A percentile compares a stretch with the other conserved stretches of the same genome.
These are phyloP conservation scores for Phaenicophaeus curvirostris DNA, from an alignment of 2,797 vertebrate genomes.

Conservation along the genomic window DNA sequence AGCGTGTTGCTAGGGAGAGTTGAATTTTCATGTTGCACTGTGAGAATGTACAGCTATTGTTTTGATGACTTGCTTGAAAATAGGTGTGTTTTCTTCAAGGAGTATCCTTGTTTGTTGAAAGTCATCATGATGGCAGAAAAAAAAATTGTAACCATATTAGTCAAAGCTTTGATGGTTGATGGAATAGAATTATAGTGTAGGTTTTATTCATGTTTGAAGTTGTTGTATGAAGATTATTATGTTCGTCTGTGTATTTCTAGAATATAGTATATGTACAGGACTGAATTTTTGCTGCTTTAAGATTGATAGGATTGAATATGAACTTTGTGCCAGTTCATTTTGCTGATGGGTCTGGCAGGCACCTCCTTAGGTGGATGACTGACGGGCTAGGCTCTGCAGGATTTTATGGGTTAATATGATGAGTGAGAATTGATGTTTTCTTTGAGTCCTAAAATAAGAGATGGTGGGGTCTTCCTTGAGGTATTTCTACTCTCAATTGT, in stretches of 20 bases:
- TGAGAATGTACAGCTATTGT: neutral
- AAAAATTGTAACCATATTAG: neutral
- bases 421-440: neutral
- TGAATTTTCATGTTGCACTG: neutral
- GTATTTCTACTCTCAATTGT: neutral
- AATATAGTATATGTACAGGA: neutral
- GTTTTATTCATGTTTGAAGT: neutral
- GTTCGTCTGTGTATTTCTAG: neutral
- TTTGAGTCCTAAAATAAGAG: neutral
- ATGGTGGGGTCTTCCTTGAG: neutral
- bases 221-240: neutral
- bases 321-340: neutral
- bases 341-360: neutral
- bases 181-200: neutral
- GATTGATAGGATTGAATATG: neutral
- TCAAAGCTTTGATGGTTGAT: neutral
- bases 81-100: neutral
- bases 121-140: neutral
- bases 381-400: neutral
- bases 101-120: neutral
- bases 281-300: neutral
- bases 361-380: neutral
- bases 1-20: neutral
- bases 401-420: neutral
- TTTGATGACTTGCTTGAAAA: neutral